Evolutionary conservation across 2,888 invertebrate species (phyloP), one percentile per base, ranked within the genome.

Genomic region (Sphecodes monilicornis): DNA sequence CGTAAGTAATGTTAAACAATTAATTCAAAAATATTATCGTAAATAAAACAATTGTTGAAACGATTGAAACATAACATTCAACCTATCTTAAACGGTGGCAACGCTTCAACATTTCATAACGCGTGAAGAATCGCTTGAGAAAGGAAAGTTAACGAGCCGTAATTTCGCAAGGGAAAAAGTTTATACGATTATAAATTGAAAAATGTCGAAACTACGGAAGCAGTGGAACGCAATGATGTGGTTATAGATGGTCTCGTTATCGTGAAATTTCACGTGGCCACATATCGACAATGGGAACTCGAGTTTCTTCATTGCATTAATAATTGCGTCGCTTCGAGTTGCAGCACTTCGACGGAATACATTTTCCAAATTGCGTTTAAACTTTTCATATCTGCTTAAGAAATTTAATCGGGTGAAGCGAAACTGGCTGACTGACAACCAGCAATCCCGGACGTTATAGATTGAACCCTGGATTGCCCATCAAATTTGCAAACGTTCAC

Each of bases 361-460:
- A 76, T 46, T 76, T 54, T 16, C 22, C 60, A 26, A 16, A 39
- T 39, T 39, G 32, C 70, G 46, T 54, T 71, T 50, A 70, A 82
- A 82, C 66, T 54, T 46, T 76, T 66, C n/a, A 50, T 3, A n/a
- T 64, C 70, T 46, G 50, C 39, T 22, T 41, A 22, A 54, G 70
- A 75, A 64, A 64, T 75, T 75, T 64, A 32, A 71, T 66, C 74
- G 29, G 36, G 70, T 32, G 41, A 29, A 46, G 36, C 39, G 26
- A 16, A 76, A 64, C 41, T 26, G 6, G 8, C 29, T 29, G 29
- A 60, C 60, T 60, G 60, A 60, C 60, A 60, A 18, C 29, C n/a
- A n/a, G 54, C 11, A 54, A 54, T 3, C n/a, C n/a, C 60, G 26
- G 60, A 26, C 29, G 6, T 60, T 29, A 16, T 5, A 6, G 60